phyloP scores from a whole-genome alignment of 2,113 vertebrate species.

The Cephalopterus ornatus region DNA sequence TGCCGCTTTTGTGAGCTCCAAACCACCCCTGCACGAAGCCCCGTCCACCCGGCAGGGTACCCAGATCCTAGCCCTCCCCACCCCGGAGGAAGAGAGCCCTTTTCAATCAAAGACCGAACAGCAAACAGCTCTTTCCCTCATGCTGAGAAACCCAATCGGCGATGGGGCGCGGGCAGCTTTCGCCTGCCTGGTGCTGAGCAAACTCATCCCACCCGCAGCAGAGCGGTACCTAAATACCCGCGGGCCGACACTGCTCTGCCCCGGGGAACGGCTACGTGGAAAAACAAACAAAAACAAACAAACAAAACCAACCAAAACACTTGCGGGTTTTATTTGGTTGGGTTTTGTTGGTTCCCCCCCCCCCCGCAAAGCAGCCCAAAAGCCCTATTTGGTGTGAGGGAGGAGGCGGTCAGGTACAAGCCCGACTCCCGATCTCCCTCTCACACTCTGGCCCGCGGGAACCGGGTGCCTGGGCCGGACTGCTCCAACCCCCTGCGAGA shows the following conservation, averaged over 20 bases:
- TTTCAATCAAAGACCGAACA: neutral
- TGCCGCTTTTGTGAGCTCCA: neutral
- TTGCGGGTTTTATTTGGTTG: too few species aligned
- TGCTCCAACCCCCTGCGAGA: rapidly evolving
- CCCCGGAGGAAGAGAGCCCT: neutral
- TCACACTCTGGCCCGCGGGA: neutral
- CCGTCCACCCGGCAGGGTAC: rapidly evolving
- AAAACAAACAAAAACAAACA: too few species aligned
- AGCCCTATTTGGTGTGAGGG: rapidly evolving
- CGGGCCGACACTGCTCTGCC: rapidly evolving
- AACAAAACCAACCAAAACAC: too few species aligned
- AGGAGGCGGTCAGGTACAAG: too few species aligned
- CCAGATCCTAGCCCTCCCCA: neutral
- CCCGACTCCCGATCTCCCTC: rapidly evolving
- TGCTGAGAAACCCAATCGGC: rapidly evolving
- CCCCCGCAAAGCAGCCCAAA: too few species aligned
- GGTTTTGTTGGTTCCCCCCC: neutral
- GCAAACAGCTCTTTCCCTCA: neutral
- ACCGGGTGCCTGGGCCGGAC: neutral
- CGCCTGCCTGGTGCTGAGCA: too few species aligned
- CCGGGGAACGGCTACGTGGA: rapidly evolving
- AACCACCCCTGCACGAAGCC: neutral
- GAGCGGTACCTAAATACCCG: rapidly evolving
- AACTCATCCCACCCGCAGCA: neutral
- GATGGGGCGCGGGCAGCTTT: neutral